phyloP scores from a whole-genome alignment of 2,888 invertebrate species.

The Tridacna crocea region DNA sequence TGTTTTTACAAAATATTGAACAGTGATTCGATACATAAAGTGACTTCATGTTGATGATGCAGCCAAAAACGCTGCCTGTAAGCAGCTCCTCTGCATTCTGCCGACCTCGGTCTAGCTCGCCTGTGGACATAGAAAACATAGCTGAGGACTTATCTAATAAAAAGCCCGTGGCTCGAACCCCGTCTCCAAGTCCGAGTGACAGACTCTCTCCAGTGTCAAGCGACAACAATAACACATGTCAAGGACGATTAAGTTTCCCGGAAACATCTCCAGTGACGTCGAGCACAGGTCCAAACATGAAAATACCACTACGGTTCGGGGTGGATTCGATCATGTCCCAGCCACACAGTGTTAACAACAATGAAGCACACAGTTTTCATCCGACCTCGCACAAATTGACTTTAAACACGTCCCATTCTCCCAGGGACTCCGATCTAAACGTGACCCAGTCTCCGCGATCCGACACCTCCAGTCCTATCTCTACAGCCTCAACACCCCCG shows the following conservation, averaged over 20 bases:
- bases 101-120: slow-evolving; percentile 51
- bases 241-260: slow-evolving; percentile 48
- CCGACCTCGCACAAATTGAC: slow-evolving; percentile 1
- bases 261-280: slow-evolving; percentile 39
- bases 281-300: slow-evolving; percentile 4
- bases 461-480: slow-evolving; percentile 51
- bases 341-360: slow-evolving; percentile 41
- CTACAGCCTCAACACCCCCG: slow-evolving; percentile 40
- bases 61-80: slow-evolving; percentile 51
- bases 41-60: slow-evolving; percentile 38
- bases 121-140: slow-evolving; percentile 54
- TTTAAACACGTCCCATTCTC: slow-evolving; percentile 20
- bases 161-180: slow-evolving; percentile 17
- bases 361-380: background rate
- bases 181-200: slow-evolving; percentile 51
- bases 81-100: slow-evolving; percentile 60
- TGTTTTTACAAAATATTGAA: background rate
- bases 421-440: slow-evolving; percentile 53
- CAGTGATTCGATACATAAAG: background rate
- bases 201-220: slow-evolving; percentile 50
- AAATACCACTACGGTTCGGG: slow-evolving; percentile 64
- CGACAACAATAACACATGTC: slow-evolving; percentile 43
- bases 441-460: slow-evolving; percentile 56
- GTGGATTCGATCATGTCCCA: slow-evolving; percentile 72
- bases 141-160: slow-evolving; percentile 54